phyloP scores from a whole-genome alignment of 1,140 invertebrate species.

The Agraylea sexmaculata region DNA sequence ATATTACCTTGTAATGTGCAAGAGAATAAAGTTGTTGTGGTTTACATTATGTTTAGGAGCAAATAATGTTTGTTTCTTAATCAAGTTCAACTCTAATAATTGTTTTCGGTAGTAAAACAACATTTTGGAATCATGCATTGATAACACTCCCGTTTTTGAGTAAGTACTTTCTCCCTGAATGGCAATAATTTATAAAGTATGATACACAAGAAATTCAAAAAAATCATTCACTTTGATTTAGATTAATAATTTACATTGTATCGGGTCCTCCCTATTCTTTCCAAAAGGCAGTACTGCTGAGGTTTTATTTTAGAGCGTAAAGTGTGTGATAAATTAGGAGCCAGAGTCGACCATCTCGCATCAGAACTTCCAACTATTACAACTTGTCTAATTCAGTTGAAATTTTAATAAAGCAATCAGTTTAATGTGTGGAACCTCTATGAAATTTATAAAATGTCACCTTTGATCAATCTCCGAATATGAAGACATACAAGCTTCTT shows the following conservation, averaged over 20 bases:
- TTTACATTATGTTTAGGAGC: no score
- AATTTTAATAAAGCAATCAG: conserved; percentile 12
- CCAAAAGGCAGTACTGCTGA: conserved; percentile 57
- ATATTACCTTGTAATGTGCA: no score
- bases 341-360: conserved; percentile 43
- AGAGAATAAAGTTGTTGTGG: no score
- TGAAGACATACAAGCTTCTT: conserved; percentile 23
- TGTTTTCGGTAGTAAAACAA: conserved; percentile 56
- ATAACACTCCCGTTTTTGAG: conserved; percentile 39
- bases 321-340: conserved; percentile 19
- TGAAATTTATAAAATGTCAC: no score
- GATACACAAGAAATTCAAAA: conserved; percentile 3
- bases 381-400: conserved; percentile 45
- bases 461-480: conserved; percentile 7
- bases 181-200: conserved; percentile 3
- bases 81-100: conserved; percentile 45
- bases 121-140: conserved; percentile 48
- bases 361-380: conserved; percentile 58
- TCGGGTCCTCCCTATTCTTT: conserved; percentile 57
- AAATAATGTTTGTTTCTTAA: no score
- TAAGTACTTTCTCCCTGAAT: conserved; percentile 55
- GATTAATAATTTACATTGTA: conserved; percentile 22
- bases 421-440: no score
- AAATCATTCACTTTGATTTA: conserved; percentile 2
- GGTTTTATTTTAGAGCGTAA: conserved; percentile 40